These are phyloP conservation scores for Struthidea cinerea DNA, from an alignment of 2,113 vertebrate genomes.

Conservation along the genomic window DNA sequence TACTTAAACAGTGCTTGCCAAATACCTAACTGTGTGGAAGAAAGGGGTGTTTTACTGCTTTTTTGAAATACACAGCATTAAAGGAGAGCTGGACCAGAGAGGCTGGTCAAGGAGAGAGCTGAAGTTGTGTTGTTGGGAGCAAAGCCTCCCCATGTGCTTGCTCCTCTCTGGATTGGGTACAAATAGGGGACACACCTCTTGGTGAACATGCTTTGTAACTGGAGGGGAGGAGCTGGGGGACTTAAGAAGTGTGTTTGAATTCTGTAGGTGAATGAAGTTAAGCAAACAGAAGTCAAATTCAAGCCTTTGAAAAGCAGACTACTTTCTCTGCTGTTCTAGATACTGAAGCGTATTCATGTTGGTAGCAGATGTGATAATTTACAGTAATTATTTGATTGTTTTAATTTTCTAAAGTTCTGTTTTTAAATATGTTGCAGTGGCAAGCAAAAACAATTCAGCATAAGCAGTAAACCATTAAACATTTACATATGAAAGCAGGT, in stretches of 20 bases:
- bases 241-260: background rate
- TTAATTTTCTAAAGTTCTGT: background rate
- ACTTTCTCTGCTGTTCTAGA: background rate
- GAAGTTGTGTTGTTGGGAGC: background rate
- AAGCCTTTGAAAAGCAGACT: background rate
- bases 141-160: background rate
- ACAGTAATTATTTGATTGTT: background rate
- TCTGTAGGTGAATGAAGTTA: background rate
- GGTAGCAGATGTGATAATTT: background rate
- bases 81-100: background rate
- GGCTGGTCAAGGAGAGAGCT: rapidly evolving
- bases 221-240: background rate
- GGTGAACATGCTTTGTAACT: background rate
- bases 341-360: background rate
- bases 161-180: background rate
- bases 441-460: background rate
- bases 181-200: background rate
- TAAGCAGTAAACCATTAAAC: background rate
- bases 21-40: background rate
- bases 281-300: background rate
- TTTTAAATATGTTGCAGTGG: background rate
- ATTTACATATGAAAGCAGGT: slow-evolving; percentile 21
- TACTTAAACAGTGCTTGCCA: background rate
- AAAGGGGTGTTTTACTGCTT: background rate
- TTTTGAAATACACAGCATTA: background rate